Evolutionary conservation across 2,888 invertebrate species (phyloP), one percentile per base, ranked within the genome.

Genomic region (Drosophila cognata): DNA sequence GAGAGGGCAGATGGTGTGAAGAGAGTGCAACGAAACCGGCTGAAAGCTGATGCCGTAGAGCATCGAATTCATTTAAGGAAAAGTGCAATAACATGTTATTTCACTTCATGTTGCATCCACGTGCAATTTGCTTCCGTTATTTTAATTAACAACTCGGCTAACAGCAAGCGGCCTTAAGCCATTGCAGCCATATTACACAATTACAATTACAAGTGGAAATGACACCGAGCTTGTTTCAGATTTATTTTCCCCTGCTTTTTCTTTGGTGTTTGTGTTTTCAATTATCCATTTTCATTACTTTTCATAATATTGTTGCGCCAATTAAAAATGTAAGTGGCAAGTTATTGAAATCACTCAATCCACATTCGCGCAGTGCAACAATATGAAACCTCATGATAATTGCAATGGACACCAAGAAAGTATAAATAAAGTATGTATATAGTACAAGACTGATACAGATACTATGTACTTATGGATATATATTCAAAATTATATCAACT

Each of bases 71-170:
- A 77, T 77, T 88, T 83, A 72, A 77, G 73, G 69, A 70, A 85
- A 86, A 86, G 85, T 88, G 85, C 85, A 86, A 86, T 86, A 86
- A 84, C 86, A 88, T 86, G 85, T 86, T 86, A 86, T 82, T 78
- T 86, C 57, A 78, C 70, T 78, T 78, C 64, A 73, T 69, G 57
- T 74, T 58, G 81, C 52, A 65, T 56, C 65, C 64, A 71, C 70
- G n/a, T 21, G 50, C 61, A 56, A 64, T 72, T 64, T 48, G 21
- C 48, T 51, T 10, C 36, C 28, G 13, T 51, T 53, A 59, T 43
- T 64, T 61, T 46, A 16, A 46, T 16, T 46, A 46, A 16, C 46
- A 46, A 25, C 46, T 25, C 18, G 74, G 66, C 77, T 79, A 85
- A 88, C 83, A 65, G 79, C 57, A 73, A 88, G 71, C 80, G 84